phyloP scores from a whole-genome alignment of 2,797 vertebrate species.

The Danio aesculapii region DNA sequence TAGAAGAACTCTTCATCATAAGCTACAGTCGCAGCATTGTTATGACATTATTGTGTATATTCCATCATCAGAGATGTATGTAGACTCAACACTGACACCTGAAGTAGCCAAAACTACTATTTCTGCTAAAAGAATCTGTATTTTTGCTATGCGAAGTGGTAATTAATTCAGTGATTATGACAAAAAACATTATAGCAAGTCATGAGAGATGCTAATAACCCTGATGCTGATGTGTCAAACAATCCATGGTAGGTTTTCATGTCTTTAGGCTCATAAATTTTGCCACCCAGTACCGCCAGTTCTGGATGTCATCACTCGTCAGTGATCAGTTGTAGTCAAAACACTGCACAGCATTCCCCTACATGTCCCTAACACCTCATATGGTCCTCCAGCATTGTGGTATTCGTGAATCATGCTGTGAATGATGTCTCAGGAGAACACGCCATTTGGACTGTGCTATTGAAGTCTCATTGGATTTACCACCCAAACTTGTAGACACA shows the following conservation, averaged over 20 bases:
- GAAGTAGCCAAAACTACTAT: background rate
- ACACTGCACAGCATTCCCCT: conserved; percentile 57
- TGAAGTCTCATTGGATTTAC: background rate
- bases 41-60: conserved; percentile 24
- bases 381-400: conserved; percentile 45
- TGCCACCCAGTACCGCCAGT: conserved; percentile 16
- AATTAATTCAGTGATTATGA: background rate
- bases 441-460: background rate
- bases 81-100: conserved; percentile 19
- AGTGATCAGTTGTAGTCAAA: conserved; percentile 55
- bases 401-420: conserved; percentile 49
- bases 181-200: background rate
- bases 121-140: background rate
- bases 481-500: background rate
- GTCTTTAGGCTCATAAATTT: background rate
- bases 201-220: conserved; percentile 25
- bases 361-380: conserved; percentile 52
- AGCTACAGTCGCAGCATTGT: background rate
- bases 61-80: background rate
- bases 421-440: background rate
- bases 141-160: background rate
- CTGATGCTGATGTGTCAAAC: conserved; percentile 35
- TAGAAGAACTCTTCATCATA: background rate
- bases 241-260: background rate
- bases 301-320: conserved; percentile 47